Conservation (phyloP, 2,888 invertebrate species). For the Mimumesa dahlbomi region DNA sequence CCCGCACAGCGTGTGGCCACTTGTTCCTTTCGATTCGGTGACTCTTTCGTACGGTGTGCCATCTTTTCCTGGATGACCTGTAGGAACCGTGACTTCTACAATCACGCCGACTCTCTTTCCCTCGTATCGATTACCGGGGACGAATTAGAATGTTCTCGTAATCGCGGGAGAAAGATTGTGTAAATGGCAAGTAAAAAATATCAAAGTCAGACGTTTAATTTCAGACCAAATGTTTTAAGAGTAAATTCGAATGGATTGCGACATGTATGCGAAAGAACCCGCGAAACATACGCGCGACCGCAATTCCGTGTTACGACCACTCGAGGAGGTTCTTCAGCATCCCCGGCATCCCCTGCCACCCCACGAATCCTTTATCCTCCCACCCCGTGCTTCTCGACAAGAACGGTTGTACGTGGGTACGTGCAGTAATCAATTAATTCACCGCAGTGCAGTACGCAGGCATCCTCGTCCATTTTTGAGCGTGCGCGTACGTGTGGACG, state of each 20-base stretch:
- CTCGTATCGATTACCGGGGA: too few species aligned
- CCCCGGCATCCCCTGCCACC: not conserved
- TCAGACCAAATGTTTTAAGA: too few species aligned
- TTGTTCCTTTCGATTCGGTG: conserved; percentile 52
- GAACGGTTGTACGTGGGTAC: conserved; percentile 61
- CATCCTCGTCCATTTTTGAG: conserved; percentile 36
- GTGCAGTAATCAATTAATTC: conserved; percentile 66
- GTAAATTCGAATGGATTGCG: too few species aligned
- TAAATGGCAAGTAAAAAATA: too few species aligned
- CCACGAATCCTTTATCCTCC: conserved; percentile 3
- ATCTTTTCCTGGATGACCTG: conserved; percentile 5
- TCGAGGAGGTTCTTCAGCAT: not conserved
- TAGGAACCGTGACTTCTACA: not conserved
- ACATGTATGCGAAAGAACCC: too few species aligned
- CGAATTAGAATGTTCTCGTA: too few species aligned
- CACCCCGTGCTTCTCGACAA: conserved; percentile 32
- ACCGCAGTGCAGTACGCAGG: conserved; percentile 60
- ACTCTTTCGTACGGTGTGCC: conserved; percentile 35
- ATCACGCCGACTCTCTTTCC: too few species aligned
- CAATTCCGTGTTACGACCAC: not conserved
- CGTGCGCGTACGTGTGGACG: conserved; percentile 30
- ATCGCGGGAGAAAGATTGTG: too few species aligned
- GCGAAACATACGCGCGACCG: not conserved
- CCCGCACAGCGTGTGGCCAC: conserved; percentile 58
- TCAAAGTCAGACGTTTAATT: too few species aligned